Conservation (phyloP, 1,140 invertebrate genomes). For the Drosophila ambigua region DNA sequence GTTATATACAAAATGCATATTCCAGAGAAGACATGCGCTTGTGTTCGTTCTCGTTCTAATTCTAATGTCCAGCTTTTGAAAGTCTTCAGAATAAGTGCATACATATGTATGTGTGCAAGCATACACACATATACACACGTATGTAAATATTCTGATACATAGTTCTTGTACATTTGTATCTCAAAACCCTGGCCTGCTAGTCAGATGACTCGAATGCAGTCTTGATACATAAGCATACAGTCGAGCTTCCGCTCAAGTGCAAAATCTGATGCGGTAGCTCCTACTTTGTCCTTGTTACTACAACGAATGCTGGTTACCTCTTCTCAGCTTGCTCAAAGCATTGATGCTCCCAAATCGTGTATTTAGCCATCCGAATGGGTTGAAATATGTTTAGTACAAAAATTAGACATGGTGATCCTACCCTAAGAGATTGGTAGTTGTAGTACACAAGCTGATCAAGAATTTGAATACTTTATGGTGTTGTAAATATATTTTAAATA, state of each 20-base stretch:
- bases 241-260: slow-evolving; percentile 52
- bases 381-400: too few relatives aligned
- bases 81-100: slow-evolving; percentile 62
- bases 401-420: too few relatives aligned
- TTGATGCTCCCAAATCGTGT: not conserved
- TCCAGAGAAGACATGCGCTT: slow-evolving; percentile 41
- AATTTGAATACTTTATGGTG: too few relatives aligned
- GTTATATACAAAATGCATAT: slow-evolving; percentile 78
- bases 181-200: slow-evolving; percentile 29
- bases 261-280: slow-evolving; percentile 64
- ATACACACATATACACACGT: slow-evolving; percentile 18
- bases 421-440: too few relatives aligned
- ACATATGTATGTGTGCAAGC: slow-evolving; percentile 9
- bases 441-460: too few relatives aligned
- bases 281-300: slow-evolving; percentile 59
- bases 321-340: slow-evolving; percentile 47
- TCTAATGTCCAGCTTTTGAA: slow-evolving; percentile 66
- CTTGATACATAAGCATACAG: slow-evolving; percentile 64
- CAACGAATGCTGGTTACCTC: slow-evolving; percentile 25
- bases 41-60: slow-evolving; percentile 59
- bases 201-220: slow-evolving; percentile 66
- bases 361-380: too few relatives aligned
- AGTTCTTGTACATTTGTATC: slow-evolving; percentile 24
- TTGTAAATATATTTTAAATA: too few relatives aligned
- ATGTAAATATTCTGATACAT: slow-evolving; percentile 20